Conservation (phyloP, 2,797 vertebrate species). For the Falco biarmicus region DNA sequence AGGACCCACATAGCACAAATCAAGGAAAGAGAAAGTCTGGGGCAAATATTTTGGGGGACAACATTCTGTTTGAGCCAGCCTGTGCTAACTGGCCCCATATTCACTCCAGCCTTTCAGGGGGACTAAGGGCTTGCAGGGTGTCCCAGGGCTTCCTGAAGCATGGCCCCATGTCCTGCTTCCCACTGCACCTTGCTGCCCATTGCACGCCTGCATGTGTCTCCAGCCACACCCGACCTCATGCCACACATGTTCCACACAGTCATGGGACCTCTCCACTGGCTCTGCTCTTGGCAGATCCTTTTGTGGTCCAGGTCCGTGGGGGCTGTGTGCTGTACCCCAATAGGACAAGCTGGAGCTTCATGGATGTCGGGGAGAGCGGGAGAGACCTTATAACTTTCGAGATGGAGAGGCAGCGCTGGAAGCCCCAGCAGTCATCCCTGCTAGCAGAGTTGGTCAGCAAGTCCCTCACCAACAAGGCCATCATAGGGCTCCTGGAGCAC, state of each 20-base stretch:
- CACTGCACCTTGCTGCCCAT: background rate
- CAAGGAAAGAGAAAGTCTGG: background rate
- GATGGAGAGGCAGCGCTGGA: background rate
- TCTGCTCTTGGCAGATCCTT: background rate
- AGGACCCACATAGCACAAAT: background rate
- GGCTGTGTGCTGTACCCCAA: conserved; percentile 11
- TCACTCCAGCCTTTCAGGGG: background rate
- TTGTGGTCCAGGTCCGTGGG: background rate
- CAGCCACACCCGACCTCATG: background rate
- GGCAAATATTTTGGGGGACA: background rate
- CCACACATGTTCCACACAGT: background rate
- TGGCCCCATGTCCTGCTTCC: background rate
- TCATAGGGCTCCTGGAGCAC: background rate
- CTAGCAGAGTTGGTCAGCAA: background rate
- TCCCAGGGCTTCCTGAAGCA: background rate
- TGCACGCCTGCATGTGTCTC: background rate
- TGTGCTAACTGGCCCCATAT: rapidly evolving
- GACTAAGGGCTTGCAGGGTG: background rate
- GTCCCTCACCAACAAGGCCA: background rate
- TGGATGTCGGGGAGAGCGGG: background rate
- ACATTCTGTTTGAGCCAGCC: background rate
- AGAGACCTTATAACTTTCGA: background rate
- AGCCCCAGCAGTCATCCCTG: rapidly evolving
- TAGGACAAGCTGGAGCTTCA: background rate
- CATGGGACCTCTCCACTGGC: background rate